Conservation (phyloP, 35 echinoderm and acorn worm genomes). For the Apostichopus parvimensis region DNA sequence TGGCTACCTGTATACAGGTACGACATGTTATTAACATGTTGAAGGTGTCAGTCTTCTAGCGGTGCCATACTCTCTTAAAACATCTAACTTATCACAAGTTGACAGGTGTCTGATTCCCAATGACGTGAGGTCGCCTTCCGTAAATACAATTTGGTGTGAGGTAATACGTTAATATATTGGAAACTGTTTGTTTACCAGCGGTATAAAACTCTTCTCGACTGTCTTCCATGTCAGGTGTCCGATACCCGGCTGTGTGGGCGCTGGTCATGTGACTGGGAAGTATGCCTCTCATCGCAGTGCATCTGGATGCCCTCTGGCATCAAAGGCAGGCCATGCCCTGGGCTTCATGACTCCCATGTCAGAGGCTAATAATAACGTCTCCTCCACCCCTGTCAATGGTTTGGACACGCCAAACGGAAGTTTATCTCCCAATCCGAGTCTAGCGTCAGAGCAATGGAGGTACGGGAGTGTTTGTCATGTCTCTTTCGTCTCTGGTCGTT, state of each 20-base stretch:
- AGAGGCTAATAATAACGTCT: constrained; percentile 48
- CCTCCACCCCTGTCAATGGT: background rate
- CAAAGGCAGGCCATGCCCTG: constrained; percentile 41
- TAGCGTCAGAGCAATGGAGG: constrained; percentile 48
- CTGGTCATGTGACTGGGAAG: constrained; percentile 97
- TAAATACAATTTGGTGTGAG: no score
- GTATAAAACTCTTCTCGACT: background rate
- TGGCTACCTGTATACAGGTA: no score
- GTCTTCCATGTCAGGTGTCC: constrained; percentile 69
- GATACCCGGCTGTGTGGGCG: constrained; percentile 89
- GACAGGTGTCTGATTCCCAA: no score
- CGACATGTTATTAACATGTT: no score
- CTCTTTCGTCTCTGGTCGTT: no score
- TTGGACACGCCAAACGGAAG: constrained; percentile 43
- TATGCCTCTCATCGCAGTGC: constrained; percentile 98
- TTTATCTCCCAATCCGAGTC: constrained; percentile 39
- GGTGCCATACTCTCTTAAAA: no score
- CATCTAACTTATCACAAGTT: no score
- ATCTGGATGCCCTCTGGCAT: constrained; percentile 86
- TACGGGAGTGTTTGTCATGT: background rate
- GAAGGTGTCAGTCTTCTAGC: no score
- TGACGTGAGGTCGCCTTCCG: no score
- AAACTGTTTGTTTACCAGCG: background rate
- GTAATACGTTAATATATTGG: no score
- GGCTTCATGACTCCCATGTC: background rate